phyloP scores from a whole-genome alignment of 1,140 invertebrate genomes.

The Drosophila setifemur region DNA sequence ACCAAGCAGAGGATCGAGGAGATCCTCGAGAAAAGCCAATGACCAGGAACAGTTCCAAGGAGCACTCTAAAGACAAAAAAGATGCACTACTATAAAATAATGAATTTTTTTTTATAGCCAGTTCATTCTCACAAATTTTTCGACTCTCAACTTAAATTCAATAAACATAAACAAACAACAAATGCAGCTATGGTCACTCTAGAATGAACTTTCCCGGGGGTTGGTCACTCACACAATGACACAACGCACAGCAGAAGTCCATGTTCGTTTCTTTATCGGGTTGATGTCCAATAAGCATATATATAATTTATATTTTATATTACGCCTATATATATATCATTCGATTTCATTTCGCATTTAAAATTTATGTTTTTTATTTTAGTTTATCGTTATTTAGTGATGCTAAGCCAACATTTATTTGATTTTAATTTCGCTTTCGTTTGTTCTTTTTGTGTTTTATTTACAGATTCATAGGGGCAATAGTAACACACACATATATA shows the following conservation, averaged over 20 bases:
- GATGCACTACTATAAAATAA: background rate
- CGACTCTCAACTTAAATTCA: background rate
- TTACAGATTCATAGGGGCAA: slow-evolving; percentile 78
- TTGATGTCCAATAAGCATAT: too few species aligned
- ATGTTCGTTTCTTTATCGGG: too few species aligned
- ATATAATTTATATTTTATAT: too few species aligned
- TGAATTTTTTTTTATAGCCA: background rate
- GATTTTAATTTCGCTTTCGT: slow-evolving; percentile 18
- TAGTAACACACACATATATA: slow-evolving; percentile 52
- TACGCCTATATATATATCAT: background rate
- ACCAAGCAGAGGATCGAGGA: too few species aligned
- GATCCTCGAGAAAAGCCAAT: too few species aligned
- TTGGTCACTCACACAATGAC: background rate
- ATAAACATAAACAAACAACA: background rate
- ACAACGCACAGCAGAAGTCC: too few species aligned
- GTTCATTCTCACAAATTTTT: background rate
- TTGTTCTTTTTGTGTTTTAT: slow-evolving; percentile 47
- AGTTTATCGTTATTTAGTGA: background rate
- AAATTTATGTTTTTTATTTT: slow-evolving; percentile 11
- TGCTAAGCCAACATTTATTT: slow-evolving; percentile 16
- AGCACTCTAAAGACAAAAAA: too few species aligned
- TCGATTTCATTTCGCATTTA: background rate
- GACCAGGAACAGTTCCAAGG: too few species aligned
- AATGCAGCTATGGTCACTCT: background rate
- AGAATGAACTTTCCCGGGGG: background rate